Evolutionary conservation across 1,140 invertebrate species (phyloP), one percentile per base, ranked within the genome.

Genomic region (Aethina tumida): DNA sequence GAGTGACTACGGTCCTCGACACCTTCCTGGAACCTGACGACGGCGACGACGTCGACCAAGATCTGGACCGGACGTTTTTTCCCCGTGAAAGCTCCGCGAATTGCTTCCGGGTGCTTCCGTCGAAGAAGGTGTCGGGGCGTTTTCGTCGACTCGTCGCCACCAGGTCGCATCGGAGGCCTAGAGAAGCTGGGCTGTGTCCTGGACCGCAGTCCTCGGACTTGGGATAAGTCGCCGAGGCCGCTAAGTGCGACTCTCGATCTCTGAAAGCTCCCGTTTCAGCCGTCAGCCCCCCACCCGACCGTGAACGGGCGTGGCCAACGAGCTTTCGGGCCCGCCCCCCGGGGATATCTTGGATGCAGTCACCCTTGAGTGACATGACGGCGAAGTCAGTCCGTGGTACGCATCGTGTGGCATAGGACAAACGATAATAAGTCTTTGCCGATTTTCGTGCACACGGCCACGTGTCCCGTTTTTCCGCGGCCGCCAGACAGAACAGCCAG

Each of bases 281-380:
- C 29, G 18, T n/a, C n/a, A n/a, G n/a, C n/a, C n/a, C n/a, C n/a
- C 30, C 33, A 28, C 31, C 32, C 35, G 17, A n/a, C 20, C 21
- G 26, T 29, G 15, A 21, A n/a, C n/a, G 46, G 56, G 56, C 54
- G 55, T 50, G 44, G 30, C 46, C 26, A n/a, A n/a, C n/a, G n/a
- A n/a, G 32, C 25, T 26, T 32, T 29, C 26, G 33, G 32, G 34
- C 24, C 44, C 49, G 41, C 50, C 49, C 39, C 44, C 45, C 43
- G 44, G 30, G 42, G 45, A 47, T 50, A 56, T 47, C 54, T 46
- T 46, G 47, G 54, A 57, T 56, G 50, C 58, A 57, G 52, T 59
- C 57, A 58, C 54, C 57, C 55, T 56, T 59, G 53, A 55, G 45
- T 59, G 58, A 56, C 55, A 49, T 53, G 50, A 50, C 39, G 55